A percentile compares a stretch with the other conserved stretches of the same genome.
phyloP scores from a whole-genome alignment of 1,140 invertebrate species.

The Neelides sp. region DNA sequence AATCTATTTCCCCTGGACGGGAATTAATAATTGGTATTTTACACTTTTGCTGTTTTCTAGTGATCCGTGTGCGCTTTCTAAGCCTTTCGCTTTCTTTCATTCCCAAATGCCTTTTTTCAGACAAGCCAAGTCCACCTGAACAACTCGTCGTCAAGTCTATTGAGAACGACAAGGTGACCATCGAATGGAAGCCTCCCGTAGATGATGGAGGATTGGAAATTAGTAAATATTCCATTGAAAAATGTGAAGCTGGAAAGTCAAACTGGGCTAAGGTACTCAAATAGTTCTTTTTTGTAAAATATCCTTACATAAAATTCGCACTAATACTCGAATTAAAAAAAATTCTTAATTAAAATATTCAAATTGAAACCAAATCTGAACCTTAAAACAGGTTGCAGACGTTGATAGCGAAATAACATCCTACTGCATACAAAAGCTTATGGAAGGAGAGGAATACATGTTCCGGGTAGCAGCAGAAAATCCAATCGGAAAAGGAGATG shows the following conservation, averaged over 20 bases:
- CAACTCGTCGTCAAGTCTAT: conserved; percentile 59
- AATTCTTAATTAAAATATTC: too few species aligned
- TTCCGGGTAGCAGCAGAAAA: conserved; percentile 74
- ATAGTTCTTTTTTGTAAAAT: too few species aligned
- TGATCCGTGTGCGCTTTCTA: conserved; percentile 29
- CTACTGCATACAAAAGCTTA: conserved; percentile 61
- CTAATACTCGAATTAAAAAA: too few species aligned
- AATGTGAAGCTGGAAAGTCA: conserved; percentile 52
- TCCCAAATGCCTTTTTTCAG: conserved; percentile 41
- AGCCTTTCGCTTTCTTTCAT: not conserved
- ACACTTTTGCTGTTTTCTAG: too few species aligned
- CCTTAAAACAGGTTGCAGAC: conserved; percentile 48
- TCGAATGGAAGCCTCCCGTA: conserved; percentile 67
- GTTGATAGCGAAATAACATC: conserved; percentile 55
- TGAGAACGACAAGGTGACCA: conserved; percentile 52
- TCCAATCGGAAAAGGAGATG: conserved; percentile 60
- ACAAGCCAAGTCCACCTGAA: conserved; percentile 69
- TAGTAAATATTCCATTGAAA: conserved; percentile 66
- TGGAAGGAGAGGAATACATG: conserved; percentile 64
- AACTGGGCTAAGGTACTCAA: conserved; percentile 50
- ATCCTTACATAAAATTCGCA: not conserved
- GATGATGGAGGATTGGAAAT: conserved; percentile 68
- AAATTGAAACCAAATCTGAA: too few species aligned
- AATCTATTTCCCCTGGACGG: conserved; percentile 32
- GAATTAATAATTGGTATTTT: too few species aligned